phyloP scores from a whole-genome alignment of 2,797 vertebrate genomes.

The Linurgus olivaceus region DNA sequence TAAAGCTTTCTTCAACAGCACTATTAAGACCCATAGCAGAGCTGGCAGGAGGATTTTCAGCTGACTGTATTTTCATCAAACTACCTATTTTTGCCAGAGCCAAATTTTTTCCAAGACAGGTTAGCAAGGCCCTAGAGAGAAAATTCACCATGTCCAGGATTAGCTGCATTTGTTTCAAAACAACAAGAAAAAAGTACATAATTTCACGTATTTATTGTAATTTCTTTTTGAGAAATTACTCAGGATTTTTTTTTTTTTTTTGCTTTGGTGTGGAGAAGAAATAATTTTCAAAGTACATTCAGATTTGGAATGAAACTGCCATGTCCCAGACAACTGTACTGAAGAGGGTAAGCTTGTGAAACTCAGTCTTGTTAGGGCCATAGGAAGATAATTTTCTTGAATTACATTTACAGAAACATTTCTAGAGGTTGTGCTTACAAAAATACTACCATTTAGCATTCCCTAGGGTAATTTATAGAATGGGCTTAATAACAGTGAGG shows the following conservation, averaged over 20 bases:
- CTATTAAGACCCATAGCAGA: neutral
- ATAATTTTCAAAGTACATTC: neutral
- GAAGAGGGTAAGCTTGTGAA: neutral
- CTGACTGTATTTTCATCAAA: neutral
- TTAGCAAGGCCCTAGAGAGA: neutral
- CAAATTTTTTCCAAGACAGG: neutral
- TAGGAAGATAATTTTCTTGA: neutral
- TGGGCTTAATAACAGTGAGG: neutral
- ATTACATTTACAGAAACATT: neutral
- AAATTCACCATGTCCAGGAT: neutral
- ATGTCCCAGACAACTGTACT: neutral
- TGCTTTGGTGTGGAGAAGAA: neutral
- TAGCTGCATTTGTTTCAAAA: neutral
- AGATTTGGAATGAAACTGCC: neutral
- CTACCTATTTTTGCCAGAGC: neutral
- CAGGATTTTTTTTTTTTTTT: neutral
- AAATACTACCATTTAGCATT: neutral
- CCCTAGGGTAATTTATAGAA: neutral
- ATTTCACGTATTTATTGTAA: neutral
- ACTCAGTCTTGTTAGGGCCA: neutral
- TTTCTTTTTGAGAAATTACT: neutral
- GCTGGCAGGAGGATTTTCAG: neutral
- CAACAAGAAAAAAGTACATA: neutral
- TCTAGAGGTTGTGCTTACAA: neutral
- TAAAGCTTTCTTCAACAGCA: neutral